A percentile compares a stretch with the other conserved stretches of the same genome.
phyloP scores from a whole-genome alignment of 2,797 vertebrate species.

The Tokudaia tokunoshimensis region DNA sequence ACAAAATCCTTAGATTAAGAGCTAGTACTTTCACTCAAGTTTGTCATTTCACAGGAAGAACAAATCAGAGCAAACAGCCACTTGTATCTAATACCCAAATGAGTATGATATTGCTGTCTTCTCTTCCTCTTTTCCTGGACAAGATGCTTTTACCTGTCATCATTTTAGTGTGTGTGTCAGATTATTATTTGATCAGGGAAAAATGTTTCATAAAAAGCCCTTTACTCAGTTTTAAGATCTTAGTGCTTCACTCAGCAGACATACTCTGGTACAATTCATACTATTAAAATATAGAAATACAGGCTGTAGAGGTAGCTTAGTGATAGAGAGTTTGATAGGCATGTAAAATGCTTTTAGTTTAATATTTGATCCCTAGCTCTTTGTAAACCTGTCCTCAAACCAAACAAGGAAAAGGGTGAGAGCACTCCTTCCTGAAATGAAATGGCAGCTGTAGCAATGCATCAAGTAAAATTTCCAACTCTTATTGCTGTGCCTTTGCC shows the following conservation, averaged over 20 bases:
- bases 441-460: slow-evolving; percentile 37
- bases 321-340: neutral
- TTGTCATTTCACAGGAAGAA: slow-evolving; percentile 17
- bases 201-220: slow-evolving; percentile 4
- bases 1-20: slow-evolving; percentile 48
- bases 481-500: neutral
- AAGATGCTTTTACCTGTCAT: neutral
- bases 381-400: neutral
- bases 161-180: slow-evolving; percentile 27
- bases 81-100: neutral
- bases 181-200: slow-evolving; percentile 53
- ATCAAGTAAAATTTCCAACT: slow-evolving; percentile 23
- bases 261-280: slow-evolving; percentile 5
- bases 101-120: neutral
- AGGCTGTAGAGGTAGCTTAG: neutral
- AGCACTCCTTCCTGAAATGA: slow-evolving; percentile 47
- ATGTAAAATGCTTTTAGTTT: neutral
- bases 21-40: slow-evolving; percentile 33
- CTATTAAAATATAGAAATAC: slow-evolving; percentile 30
- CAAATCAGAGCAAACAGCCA: neutral
- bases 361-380: neutral
- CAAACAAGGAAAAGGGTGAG: neutral
- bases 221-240: slow-evolving; percentile 49
- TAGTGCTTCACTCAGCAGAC: slow-evolving; percentile 51
- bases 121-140: neutral